phyloP scores from a whole-genome alignment of 2,113 vertebrate genomes.

The Lasiurus borealis region DNA sequence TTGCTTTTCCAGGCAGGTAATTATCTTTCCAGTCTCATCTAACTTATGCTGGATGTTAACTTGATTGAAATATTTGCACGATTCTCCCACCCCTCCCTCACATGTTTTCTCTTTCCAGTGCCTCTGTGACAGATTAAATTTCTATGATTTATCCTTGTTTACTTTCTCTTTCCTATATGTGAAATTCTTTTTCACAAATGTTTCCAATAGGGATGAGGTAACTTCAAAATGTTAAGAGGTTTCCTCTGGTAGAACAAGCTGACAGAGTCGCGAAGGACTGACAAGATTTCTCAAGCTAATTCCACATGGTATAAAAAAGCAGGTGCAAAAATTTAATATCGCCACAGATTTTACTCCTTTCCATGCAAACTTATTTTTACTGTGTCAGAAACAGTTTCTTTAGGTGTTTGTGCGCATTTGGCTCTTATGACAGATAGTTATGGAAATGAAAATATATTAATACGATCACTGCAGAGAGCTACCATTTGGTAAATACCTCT shows the following conservation, averaged over 20 bases:
- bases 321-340: background rate
- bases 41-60: constrained; percentile 62
- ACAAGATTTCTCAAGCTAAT: constrained; percentile 19
- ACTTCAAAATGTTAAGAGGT: background rate
- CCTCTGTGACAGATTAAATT: constrained; percentile 39
- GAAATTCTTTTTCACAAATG: constrained; percentile 16
- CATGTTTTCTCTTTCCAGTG: constrained; percentile 29
- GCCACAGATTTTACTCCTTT: constrained; percentile 33
- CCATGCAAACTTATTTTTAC: constrained; percentile 19
- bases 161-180: background rate
- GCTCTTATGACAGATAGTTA: background rate
- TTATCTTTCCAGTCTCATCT: constrained; percentile 62
- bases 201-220: background rate
- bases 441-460: constrained; percentile 51
- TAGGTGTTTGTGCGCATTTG: background rate
- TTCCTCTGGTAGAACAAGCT: constrained; percentile 1
- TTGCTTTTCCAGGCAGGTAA: constrained; percentile 52
- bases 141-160: constrained; percentile 59
- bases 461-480: background rate
- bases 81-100: background rate
- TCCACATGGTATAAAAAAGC: constrained; percentile 32
- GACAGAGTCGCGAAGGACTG: background rate
- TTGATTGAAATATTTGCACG: constrained; percentile 68
- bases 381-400: constrained; percentile 24
- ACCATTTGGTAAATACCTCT: background rate